Evolutionary conservation across 2,113 vertebrate species (phyloP).

Genomic region (Tupaia chinensis): DNA sequence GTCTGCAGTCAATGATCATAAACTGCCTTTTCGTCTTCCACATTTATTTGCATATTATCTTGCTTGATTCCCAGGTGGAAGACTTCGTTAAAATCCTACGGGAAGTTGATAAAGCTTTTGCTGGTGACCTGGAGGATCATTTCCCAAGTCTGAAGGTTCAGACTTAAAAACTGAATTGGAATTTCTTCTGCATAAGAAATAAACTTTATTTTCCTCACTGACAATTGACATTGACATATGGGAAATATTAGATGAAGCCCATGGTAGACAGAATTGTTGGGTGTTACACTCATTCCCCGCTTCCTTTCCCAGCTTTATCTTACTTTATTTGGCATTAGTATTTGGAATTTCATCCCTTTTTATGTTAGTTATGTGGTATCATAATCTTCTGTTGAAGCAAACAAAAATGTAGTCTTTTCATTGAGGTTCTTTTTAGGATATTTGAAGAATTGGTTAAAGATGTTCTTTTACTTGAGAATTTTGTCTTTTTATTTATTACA

Average conservation of each 20-base stretch:
- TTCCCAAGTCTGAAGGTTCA: conserved; percentile 88
- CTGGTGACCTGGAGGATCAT: conserved; percentile 88
- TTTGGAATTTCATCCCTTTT: neutral
- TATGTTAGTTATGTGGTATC: neutral
- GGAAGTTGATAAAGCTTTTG: conserved; percentile 91
- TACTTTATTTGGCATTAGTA: neutral
- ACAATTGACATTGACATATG: conserved; percentile 2
- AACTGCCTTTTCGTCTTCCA: neutral
- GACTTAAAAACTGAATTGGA: conserved; percentile 66
- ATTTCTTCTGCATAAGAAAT: conserved; percentile 67
- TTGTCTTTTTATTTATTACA: neutral
- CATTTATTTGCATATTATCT: neutral
- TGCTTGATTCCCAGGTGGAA: conserved; percentile 89
- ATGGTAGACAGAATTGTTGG: neutral
- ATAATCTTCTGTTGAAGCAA: conserved; percentile 1
- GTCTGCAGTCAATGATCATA: neutral
- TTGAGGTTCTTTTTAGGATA: conserved; percentile 23
- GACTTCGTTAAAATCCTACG: conserved; percentile 90
- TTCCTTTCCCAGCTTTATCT: neutral
- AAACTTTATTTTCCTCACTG: conserved; percentile 65
- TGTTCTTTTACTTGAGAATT: conserved; percentile 43
- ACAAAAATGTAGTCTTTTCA: neutral
- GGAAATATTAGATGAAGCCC: neutral
- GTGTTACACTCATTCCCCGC: neutral
- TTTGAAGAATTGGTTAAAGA: neutral